These are phyloP conservation scores for Aethina tumida DNA, from an alignment of 1,140 invertebrate species.

Conservation along the genomic window DNA sequence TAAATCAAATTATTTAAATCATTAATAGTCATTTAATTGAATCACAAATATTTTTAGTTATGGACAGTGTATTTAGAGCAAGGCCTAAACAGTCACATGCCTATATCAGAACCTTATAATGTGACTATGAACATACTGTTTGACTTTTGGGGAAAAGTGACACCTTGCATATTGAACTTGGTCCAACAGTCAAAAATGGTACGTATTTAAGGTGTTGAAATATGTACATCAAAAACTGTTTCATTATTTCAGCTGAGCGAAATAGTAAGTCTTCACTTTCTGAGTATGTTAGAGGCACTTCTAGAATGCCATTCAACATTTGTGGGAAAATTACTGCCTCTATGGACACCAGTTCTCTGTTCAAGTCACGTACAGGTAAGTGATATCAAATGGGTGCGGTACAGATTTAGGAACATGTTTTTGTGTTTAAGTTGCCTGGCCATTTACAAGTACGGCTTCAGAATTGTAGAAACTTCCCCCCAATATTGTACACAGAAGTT, in stretches of 20 bases:
- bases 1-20: background rate
- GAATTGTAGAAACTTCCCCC: constrained; percentile 70
- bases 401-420: too few species aligned
- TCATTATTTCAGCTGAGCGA: constrained; percentile 68
- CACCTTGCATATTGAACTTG: constrained; percentile 87
- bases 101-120: constrained; percentile 58
- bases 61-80: constrained; percentile 99
- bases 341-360: constrained; percentile 86
- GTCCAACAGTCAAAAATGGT: constrained; percentile 89
- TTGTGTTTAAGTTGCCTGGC: constrained; percentile 64
- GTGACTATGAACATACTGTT: constrained; percentile 76
- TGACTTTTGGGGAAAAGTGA: constrained; percentile 98
- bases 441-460: constrained; percentile 86
- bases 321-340: constrained; percentile 71
- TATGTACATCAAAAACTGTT: constrained; percentile 8
- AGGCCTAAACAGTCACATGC: constrained; percentile 55
- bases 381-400: too few species aligned
- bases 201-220: constrained; percentile 30
- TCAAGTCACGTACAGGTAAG: constrained; percentile 75
- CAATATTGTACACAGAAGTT: constrained; percentile 36
- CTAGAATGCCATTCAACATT: constrained; percentile 92
- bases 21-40: background rate
- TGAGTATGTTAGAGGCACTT: constrained; percentile 90
- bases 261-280: constrained; percentile 95
- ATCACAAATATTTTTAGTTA: constrained; percentile 44